Evolutionary conservation across 2,888 invertebrate genomes (phyloP).

Genomic region (Trissolcus brochymenae): DNA sequence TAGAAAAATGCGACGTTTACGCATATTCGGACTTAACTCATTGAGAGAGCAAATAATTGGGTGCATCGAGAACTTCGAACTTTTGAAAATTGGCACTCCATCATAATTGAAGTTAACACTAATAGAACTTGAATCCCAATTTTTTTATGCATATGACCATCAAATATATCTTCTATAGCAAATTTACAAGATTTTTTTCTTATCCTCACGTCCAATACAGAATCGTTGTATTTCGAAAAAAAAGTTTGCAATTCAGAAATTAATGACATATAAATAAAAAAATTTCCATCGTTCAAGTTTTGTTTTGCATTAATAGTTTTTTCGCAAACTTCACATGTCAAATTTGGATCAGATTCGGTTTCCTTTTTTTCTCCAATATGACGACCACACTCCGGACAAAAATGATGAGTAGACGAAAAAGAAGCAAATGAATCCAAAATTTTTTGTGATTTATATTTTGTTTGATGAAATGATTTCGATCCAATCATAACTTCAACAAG

Average conservation of each 20-base stretch:
- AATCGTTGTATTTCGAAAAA: not conserved
- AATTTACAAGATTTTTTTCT: not conserved
- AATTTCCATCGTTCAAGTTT: not conserved
- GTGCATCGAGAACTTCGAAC: not conserved
- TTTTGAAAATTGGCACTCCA: not conserved
- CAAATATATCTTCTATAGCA: not conserved
- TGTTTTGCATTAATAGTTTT: constrained; percentile 1
- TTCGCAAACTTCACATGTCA: not conserved
- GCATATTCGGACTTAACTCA: not conserved
- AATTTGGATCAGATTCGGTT: not conserved
- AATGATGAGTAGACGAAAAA: not conserved
- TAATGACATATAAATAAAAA: not conserved
- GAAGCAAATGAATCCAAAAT: constrained; percentile 3
- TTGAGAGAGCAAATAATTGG: constrained; percentile 3
- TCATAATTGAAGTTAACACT: not conserved
- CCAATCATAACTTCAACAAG: not conserved
- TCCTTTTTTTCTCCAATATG: not conserved
- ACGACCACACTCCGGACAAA: not conserved
- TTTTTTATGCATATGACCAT: not conserved
- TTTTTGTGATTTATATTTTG: not conserved
- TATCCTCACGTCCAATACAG: not conserved
- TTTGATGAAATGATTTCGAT: not conserved
- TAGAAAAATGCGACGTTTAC: not conserved
- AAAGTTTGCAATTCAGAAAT: not conserved
- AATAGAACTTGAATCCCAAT: not conserved